Percentiles rank a stretch among this genome's conserved stretches.
These are phyloP conservation scores for Colletes latitarsis DNA, from an alignment of 1,140 invertebrate species.

Conservation along the genomic window DNA sequence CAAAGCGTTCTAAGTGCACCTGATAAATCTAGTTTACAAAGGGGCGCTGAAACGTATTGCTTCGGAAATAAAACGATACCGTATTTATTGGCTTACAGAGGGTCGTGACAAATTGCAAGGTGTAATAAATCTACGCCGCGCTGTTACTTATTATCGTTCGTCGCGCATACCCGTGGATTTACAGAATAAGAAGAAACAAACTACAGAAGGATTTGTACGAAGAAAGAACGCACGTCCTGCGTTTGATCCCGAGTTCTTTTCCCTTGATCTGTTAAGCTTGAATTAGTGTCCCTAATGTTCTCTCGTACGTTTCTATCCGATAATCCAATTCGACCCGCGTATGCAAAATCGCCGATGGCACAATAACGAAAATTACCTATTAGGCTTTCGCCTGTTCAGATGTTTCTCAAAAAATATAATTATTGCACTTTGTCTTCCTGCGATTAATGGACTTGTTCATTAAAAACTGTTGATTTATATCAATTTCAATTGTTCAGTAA, in stretches of 20 bases:
- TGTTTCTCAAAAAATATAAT: too few species aligned
- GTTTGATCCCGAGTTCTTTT: background rate
- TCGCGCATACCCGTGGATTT: background rate
- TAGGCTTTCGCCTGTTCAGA: too few species aligned
- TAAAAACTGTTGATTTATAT: too few species aligned
- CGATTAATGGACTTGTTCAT: too few species aligned
- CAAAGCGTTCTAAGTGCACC: background rate
- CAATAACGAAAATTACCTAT: background rate
- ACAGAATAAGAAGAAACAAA: background rate
- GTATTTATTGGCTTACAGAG: constrained; percentile 17
- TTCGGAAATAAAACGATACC: constrained; percentile 7
- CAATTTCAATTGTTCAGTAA: too few species aligned
- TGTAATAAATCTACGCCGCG: background rate
- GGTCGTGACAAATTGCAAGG: constrained; percentile 14
- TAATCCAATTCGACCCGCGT: constrained; percentile 5
- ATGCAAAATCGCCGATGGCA: background rate
- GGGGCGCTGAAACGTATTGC: background rate
- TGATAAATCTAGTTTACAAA: constrained; percentile 9
- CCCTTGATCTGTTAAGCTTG: background rate
- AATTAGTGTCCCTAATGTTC: constrained; percentile 4
- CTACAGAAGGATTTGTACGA: background rate
- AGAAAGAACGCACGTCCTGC: background rate
- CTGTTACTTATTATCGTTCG: constrained; percentile 15
- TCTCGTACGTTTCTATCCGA: background rate
- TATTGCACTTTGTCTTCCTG: too few species aligned